Evolutionary conservation across 2,797 vertebrate species (phyloP).

Genomic region (Helostoma temminkii): DNA sequence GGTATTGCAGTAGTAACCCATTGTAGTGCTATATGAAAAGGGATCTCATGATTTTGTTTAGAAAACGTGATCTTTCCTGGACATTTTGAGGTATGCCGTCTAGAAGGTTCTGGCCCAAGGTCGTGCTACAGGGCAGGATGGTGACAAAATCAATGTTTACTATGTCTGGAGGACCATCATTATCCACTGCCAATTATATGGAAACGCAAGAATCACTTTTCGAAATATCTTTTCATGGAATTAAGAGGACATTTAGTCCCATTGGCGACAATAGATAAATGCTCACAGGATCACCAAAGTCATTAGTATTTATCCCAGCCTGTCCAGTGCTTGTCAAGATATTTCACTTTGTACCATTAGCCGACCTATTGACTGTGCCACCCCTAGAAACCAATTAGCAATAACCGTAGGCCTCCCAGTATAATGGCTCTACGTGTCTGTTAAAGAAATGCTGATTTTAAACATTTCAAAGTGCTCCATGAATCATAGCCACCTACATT

Average conservation of each 20-base stretch:
- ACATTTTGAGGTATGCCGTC: neutral
- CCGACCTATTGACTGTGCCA: neutral
- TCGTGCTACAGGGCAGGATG: neutral
- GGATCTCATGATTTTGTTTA: neutral
- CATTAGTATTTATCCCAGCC: neutral
- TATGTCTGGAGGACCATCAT: neutral
- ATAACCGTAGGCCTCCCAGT: too few species aligned
- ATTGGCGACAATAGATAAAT: neutral
- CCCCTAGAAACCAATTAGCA: neutral
- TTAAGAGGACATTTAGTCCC: neutral
- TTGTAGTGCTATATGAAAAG: neutral
- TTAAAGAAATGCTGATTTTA: neutral
- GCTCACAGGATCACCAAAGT: neutral
- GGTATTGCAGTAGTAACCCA: too few species aligned
- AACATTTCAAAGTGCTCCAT: neutral
- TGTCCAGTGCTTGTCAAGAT: neutral
- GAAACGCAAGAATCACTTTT: neutral
- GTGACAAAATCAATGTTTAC: neutral
- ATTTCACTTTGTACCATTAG: constrained; percentile 2
- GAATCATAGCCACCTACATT: neutral
- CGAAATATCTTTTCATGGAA: neutral
- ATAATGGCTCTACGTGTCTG: neutral
- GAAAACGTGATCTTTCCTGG: too few species aligned
- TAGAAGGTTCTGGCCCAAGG: neutral
- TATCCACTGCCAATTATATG: neutral